Evolutionary conservation across 2,888 invertebrate species (phyloP).

Genomic region (Eilema depressum): DNA sequence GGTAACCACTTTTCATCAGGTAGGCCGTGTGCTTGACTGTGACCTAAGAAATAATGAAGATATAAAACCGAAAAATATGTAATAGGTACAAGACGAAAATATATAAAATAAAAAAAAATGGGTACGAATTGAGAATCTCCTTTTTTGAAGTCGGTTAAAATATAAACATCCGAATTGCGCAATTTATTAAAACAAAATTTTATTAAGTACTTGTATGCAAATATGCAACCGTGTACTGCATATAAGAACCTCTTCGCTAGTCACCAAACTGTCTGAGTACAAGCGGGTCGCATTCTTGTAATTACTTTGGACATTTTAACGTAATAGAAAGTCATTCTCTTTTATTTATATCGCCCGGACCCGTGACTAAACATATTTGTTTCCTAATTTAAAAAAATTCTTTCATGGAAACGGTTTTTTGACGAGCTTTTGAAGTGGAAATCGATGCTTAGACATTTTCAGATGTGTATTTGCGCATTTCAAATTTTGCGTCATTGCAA

Average conservation of each 20-base stretch:
- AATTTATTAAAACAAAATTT: too few relatives aligned
- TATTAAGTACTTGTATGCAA: not conserved
- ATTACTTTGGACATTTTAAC: too few relatives aligned
- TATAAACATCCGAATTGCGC: too few relatives aligned
- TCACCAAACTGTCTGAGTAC: not conserved
- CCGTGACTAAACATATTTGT: constrained; percentile 4
- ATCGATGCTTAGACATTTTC: not conserved
- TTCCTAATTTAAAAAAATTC: constrained; percentile 1
- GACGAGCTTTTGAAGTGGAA: not conserved
- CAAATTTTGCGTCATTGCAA: not conserved
- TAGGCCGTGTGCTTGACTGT: too few relatives aligned
- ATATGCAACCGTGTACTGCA: not conserved
- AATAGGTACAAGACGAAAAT: too few relatives aligned
- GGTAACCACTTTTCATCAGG: too few relatives aligned
- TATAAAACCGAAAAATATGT: too few relatives aligned
- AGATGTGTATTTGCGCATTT: not conserved
- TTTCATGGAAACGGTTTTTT: not conserved
- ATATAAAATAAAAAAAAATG: too few relatives aligned
- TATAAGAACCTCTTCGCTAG: not conserved
- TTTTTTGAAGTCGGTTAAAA: too few relatives aligned
- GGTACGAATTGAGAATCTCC: too few relatives aligned
- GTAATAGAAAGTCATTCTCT: not conserved
- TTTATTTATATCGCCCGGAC: not conserved
- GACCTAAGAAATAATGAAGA: too few relatives aligned
- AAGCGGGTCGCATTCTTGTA: not conserved